phyloP scores from a whole-genome alignment of 2,888 invertebrate genomes.

The Dryomyza anilis region DNA sequence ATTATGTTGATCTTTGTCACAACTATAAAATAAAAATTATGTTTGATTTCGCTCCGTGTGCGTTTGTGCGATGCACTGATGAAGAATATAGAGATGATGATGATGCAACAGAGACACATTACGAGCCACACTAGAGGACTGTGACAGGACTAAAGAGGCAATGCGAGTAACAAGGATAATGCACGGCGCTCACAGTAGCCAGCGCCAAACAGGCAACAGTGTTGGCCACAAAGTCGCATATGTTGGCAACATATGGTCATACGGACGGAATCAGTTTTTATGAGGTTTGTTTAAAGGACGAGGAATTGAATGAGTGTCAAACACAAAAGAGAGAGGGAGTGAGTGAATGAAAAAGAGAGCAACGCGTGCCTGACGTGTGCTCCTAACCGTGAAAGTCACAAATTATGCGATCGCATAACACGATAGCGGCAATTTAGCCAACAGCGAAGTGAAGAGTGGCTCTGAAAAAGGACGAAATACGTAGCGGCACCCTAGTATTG shows the following conservation, averaged over 20 bases:
- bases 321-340: background rate
- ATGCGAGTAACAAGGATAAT: background rate
- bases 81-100: too few relatives aligned
- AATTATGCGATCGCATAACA: conserved; percentile 58
- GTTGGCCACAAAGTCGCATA: conserved; percentile 14
- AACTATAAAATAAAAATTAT: too few relatives aligned
- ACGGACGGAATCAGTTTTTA: conserved; percentile 6
- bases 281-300: background rate
- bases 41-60: too few relatives aligned
- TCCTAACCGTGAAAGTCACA: conserved; percentile 57
- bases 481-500: conserved; percentile 4
- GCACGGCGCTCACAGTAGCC: background rate
- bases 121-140: background rate
- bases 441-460: conserved; percentile 21
- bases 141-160: background rate
- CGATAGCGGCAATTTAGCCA: conserved; percentile 57
- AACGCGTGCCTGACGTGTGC: conserved; percentile 30
- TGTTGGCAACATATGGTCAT: conserved; percentile 21
- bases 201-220: background rate
- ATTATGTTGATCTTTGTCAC: too few relatives aligned
- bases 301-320: background rate
- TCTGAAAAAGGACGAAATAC: conserved; percentile 26
- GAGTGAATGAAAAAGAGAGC: background rate
- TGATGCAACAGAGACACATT: conserved; percentile 20
- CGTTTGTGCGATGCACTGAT: too few relatives aligned